These are phyloP conservation scores for Drosophila subsilvestris DNA, from an alignment of 2,888 invertebrate genomes.

Conservation along the genomic window DNA sequence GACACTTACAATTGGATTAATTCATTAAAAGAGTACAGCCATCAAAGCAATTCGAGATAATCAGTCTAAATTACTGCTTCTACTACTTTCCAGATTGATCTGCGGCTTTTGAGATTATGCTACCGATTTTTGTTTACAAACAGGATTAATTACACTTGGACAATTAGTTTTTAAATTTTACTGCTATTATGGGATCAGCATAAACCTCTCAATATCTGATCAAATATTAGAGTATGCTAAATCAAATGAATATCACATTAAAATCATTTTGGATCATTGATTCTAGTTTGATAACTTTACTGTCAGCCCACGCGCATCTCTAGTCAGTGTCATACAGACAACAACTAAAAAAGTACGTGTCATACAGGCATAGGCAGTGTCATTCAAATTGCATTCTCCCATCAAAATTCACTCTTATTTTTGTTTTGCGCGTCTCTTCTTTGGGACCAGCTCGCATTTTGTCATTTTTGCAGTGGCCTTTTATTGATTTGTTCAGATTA, in stretches of 20 bases:
- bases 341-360: neutral
- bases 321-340: neutral
- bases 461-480: conserved; percentile 71
- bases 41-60: neutral
- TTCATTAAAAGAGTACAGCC: neutral
- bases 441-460: conserved; percentile 46
- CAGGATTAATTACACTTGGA: too few relatives aligned
- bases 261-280: too few relatives aligned
- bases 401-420: conserved; percentile 50
- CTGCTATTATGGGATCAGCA: too few relatives aligned
- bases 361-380: neutral
- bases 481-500: conserved; percentile 79
- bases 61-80: neutral
- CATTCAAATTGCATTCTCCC: conserved; percentile 5
- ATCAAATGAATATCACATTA: too few relatives aligned
- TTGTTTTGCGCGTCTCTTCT: conserved; percentile 13
- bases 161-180: too few relatives aligned
- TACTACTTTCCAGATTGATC: neutral
- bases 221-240: too few relatives aligned
- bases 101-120: neutral
- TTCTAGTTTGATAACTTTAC: too few relatives aligned
- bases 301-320: neutral
- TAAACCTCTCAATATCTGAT: too few relatives aligned
- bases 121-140: too few relatives aligned
- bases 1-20: conserved; percentile 44